phyloP scores from a whole-genome alignment of 2,113 vertebrate genomes.

The Rhynchomys soricoides region DNA sequence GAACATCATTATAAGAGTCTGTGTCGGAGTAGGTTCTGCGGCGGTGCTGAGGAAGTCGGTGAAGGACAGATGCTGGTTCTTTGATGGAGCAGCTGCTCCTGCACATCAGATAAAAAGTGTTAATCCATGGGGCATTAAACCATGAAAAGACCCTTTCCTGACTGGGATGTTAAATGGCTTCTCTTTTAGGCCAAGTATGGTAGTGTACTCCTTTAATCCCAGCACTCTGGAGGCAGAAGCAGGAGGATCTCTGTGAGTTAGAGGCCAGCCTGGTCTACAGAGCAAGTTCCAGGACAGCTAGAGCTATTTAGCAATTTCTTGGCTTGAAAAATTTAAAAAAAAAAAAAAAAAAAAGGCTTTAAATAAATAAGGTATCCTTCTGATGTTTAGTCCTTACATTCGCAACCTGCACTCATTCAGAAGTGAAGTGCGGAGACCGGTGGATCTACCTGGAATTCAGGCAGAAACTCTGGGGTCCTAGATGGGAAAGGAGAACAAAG shows the following conservation, averaged over 20 bases:
- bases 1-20: slow-evolving; percentile 86
- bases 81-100: slow-evolving; percentile 86
- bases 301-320: not conserved
- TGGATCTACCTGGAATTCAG: not conserved
- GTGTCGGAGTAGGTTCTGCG: slow-evolving; percentile 90
- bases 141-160: slow-evolving; percentile 47
- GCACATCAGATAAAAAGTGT: slow-evolving; percentile 61
- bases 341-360: not conserved
- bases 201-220: no score
- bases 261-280: not conserved
- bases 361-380: slow-evolving; percentile 37
- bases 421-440: not conserved
- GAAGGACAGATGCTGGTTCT: slow-evolving; percentile 83
- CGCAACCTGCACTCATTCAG: slow-evolving; percentile 23
- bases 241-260: not conserved
- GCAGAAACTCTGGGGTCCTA: not conserved
- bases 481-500: not conserved
- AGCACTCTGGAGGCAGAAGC: not conserved
- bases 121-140: slow-evolving; percentile 10
- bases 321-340: not conserved
- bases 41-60: slow-evolving; percentile 85
- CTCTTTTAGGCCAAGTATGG: not conserved
- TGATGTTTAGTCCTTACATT: not conserved
- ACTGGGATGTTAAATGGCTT: slow-evolving; percentile 47
- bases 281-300: not conserved